Conservation (phyloP, 2,888 invertebrate genomes). For the Disparrhopalites patrizii region DNA sequence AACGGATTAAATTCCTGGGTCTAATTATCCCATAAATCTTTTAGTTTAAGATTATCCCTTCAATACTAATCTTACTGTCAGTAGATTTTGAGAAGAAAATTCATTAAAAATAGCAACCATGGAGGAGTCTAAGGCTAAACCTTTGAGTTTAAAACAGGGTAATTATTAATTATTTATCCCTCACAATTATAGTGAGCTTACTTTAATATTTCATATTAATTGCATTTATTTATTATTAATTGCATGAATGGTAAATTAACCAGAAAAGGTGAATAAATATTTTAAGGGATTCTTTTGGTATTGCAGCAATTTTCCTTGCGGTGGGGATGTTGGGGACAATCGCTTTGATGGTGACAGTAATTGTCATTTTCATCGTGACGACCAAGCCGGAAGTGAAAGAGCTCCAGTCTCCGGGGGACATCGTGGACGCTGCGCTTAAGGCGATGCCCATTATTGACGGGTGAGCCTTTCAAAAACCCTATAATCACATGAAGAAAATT, state of each 20-base stretch:
- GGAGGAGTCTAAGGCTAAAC: too few species aligned
- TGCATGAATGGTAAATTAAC: too few species aligned
- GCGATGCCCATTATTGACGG: slow-evolving; percentile 22
- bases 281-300: background rate
- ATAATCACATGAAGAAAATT: too few species aligned
- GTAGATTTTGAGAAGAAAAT: too few species aligned
- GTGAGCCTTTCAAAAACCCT: slow-evolving; percentile 12
- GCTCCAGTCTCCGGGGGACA: background rate
- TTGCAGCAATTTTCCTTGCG: slow-evolving; percentile 1
- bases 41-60: too few species aligned
- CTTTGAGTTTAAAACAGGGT: slow-evolving; percentile 1
- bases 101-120: too few species aligned
- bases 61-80: too few species aligned
- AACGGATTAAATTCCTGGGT: too few species aligned
- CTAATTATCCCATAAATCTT: too few species aligned
- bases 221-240: too few species aligned
- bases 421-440: background rate
- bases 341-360: background rate
- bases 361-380: slow-evolving; percentile 1
- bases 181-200: background rate
- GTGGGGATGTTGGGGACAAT: slow-evolving; percentile 3
- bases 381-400: background rate
- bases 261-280: background rate
- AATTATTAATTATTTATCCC: background rate
- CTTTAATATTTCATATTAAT: too few species aligned